Base-by-base conservation (phyloP, 2,888 invertebrate genomes). In the Drosophila buzzatii region DNA sequence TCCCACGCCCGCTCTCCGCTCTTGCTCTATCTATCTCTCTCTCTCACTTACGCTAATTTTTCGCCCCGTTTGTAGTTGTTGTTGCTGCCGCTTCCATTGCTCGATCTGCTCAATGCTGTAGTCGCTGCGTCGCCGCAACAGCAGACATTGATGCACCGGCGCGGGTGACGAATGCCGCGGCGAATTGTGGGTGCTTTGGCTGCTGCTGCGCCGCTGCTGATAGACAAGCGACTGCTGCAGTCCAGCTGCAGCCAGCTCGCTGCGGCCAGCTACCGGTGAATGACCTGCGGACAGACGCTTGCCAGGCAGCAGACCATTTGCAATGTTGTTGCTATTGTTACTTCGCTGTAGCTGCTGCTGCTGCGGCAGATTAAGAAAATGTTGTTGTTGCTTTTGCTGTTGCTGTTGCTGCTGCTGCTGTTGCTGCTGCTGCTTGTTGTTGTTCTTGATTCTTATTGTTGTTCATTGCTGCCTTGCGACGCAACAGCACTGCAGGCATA, bases 51-150 rank as follows among this genome's bases (percentile, higher is more conserved):
- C 86, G 64, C 89, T 86, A 53, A 81, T 81, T 73, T 86, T 89
- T 51, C 89, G 76, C 47, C 81, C 81, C 33, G 78, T 68, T 56
- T 79, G 77, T 31, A 80, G 59, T 67, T 66, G 73, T 42, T 77
- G 70, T 41, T 82, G 76, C 39, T 86, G 88, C 8, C 88, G 89
- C 64, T 89, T 86, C 81, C 85, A 85, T 67, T 85, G 89, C 76
- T 86, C 89, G 73, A 86, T 85, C 73, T 86, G 89, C 56, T 86
- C 86, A n/a, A 86, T 85, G 61, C 86, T 86, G 70, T 90, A 91
- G 64, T 91, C 92, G 76, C 88, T 91, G 69, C 92, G 92, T 57
- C 91, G 88, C 27, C 91, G 91, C 79, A 91, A 61, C 37, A 91
- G 73, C 62, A 92, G 55, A 75, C 92, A 92, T 67, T 83, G 90